phyloP scores from a whole-genome alignment of 2,888 invertebrate species.

The Hanleya hanleyi region DNA sequence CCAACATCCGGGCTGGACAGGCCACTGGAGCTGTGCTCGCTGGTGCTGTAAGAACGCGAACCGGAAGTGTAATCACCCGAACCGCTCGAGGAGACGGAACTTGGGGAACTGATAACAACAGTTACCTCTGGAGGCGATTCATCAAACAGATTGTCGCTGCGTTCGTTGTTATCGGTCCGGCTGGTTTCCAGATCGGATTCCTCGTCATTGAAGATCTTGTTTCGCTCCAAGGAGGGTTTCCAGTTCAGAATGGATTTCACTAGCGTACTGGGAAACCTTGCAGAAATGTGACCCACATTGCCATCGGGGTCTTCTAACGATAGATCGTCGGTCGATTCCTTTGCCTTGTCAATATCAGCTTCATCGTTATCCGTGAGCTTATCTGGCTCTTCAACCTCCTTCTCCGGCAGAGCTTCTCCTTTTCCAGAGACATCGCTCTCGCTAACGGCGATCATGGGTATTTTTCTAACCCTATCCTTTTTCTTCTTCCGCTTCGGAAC shows the following conservation, averaged over 20 bases:
- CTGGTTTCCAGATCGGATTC: neutral
- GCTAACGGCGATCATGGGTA: neutral
- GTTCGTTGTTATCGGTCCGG: neutral
- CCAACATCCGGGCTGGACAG: neutral
- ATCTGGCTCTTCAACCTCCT: neutral
- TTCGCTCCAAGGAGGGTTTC: neutral
- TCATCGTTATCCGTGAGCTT: neutral
- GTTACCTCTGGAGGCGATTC: neutral
- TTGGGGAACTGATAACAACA: neutral
- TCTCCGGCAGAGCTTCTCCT: too few relatives aligned
- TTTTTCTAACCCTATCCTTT: neutral
- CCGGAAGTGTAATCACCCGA: neutral
- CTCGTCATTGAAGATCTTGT: conserved; percentile 4
- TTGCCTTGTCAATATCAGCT: neutral
- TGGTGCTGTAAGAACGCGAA: neutral
- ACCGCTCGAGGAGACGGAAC: neutral
- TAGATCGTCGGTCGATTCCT: neutral
- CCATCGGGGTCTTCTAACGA: neutral
- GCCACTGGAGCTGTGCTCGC: neutral
- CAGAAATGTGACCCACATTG: neutral
- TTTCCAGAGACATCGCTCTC: neutral
- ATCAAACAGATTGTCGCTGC: neutral
- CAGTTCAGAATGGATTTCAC: neutral
- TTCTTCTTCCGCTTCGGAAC: neutral
- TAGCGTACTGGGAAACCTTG: neutral